Conservation (phyloP, 2,113 vertebrate species). For the Carassius auratus region DNA sequence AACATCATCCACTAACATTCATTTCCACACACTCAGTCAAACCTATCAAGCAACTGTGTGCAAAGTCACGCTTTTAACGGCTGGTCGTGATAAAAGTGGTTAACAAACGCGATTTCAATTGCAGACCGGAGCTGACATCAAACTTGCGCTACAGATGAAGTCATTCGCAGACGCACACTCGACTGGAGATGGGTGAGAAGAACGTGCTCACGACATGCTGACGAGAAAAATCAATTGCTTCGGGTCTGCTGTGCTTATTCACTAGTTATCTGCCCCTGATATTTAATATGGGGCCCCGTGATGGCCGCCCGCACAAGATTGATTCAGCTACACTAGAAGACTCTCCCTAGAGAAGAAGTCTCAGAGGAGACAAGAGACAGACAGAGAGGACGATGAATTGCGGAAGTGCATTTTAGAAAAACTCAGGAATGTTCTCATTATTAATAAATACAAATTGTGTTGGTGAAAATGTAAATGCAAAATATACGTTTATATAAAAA, state of each 20-base stretch:
- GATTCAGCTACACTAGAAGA: constrained; percentile 51
- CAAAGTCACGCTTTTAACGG: constrained; percentile 37
- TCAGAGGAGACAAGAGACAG: constrained; percentile 10
- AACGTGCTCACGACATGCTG: constrained; percentile 42
- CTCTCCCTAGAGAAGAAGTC: constrained; percentile 38
- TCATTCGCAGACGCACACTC: constrained; percentile 5
- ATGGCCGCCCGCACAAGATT: constrained; percentile 55
- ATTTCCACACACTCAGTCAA: constrained; percentile 40
- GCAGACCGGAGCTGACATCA: constrained; percentile 37
- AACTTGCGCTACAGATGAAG: constrained; percentile 43
- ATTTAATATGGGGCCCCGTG: constrained; percentile 69
- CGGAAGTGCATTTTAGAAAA: neutral
- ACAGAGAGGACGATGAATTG: neutral
- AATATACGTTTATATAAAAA: neutral
- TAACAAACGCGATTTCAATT: constrained; percentile 34
- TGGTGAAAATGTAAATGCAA: neutral
- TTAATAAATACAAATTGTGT: neutral
- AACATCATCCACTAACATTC: constrained; percentile 23
- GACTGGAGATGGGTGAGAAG: constrained; percentile 32
- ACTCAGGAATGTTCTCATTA: neutral
- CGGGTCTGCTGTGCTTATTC: constrained; percentile 65
- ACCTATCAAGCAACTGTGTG: constrained; percentile 30
- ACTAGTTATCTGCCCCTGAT: constrained; percentile 65
- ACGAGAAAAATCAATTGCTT: constrained; percentile 69
- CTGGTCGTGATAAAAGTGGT: neutral